Evolutionary conservation across 2,797 vertebrate species (phyloP).

Genomic region (Tenualosa ilisha): DNA sequence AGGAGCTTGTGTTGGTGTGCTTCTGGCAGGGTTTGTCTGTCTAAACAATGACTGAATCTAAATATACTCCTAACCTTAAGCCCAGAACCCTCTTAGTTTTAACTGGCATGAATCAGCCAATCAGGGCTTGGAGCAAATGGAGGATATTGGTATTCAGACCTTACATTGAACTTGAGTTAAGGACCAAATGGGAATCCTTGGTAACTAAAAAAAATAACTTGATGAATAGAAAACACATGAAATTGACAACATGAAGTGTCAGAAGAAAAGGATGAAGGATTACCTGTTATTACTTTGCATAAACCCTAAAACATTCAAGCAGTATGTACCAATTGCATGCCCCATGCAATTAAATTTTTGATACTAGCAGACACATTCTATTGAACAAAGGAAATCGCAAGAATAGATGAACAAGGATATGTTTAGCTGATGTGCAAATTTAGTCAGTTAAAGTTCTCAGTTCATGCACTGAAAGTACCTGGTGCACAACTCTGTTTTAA

Average conservation of each 20-base stretch:
- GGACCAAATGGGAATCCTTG: too few species aligned
- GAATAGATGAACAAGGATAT: background rate
- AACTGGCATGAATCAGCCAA: too few species aligned
- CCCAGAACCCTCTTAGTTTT: too few species aligned
- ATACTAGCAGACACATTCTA: background rate
- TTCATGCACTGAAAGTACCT: background rate
- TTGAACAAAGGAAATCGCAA: background rate
- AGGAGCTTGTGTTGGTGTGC: background rate
- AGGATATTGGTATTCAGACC: too few species aligned
- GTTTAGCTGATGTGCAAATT: slow-evolving; percentile 23
- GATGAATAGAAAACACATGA: background rate
- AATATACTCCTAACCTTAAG: too few species aligned
- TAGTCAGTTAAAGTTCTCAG: slow-evolving; percentile 18
- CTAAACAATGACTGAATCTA: background rate
- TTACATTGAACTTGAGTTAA: background rate
- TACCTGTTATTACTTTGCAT: background rate
- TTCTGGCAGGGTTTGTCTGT: background rate
- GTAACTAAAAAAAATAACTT: too few species aligned
- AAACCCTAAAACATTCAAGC: background rate
- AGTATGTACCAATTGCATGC: background rate
- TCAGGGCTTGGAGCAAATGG: too few species aligned
- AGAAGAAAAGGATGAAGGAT: background rate
- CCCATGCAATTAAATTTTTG: background rate
- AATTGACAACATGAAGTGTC: background rate
- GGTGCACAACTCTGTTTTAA: background rate